Base-by-base conservation (phyloP, 2,113 vertebrate species). In the Lipophrys pholis region DNA sequence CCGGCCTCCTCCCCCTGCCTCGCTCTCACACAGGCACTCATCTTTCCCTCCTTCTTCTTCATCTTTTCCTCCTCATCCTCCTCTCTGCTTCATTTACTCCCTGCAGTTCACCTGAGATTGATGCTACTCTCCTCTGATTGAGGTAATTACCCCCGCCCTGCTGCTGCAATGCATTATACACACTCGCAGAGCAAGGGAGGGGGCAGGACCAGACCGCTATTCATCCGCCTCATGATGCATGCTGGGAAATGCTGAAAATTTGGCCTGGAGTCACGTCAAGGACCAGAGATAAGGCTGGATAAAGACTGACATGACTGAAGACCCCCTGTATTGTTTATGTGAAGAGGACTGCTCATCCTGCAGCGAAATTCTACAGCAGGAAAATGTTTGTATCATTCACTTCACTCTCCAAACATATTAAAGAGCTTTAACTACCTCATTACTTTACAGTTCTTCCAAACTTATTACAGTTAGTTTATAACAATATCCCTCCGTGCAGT, bases 61-160 rank as follows among this genome's bases (percentile, higher is more conserved):
- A n/a, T n/a, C n/a, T n/a, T n/a, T n/a, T n/a, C n/a, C n/a, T n/a
- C n/a, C n/a, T n/a, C n/a, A n/a, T 30, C 21, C 21, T 30, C 21
- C 21, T 78, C 67, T 59, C 68, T 78, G 81, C 78, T 81, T 94
- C 94, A 92, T 94, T 94, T 92, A 90, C 93, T 94, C 90, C 92
- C 91, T 15, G 69, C 71, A 85, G 94, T 91, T 95, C 91, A 94
- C 91, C 85, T 91, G 91, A 94, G 93, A 96, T 93, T 92, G 93
- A 95, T 94, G 91, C 78, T 83, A 80, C 91, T 84, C 80, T 90
- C 90, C 90, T 93, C 90, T 93, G 94, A 95, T 94, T 93, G 92
- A 74, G 51, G 57, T 95, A 95, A 96, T 96, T 94, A 94, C 83
- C 87, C 87, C 72, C 86, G 87, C 89, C 92, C 90, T 93, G 89